Evolutionary conservation across 2,888 invertebrate genomes (phyloP), one percentile per base, ranked within the genome.

Genomic region (Dicyrtomina minuta): DNA sequence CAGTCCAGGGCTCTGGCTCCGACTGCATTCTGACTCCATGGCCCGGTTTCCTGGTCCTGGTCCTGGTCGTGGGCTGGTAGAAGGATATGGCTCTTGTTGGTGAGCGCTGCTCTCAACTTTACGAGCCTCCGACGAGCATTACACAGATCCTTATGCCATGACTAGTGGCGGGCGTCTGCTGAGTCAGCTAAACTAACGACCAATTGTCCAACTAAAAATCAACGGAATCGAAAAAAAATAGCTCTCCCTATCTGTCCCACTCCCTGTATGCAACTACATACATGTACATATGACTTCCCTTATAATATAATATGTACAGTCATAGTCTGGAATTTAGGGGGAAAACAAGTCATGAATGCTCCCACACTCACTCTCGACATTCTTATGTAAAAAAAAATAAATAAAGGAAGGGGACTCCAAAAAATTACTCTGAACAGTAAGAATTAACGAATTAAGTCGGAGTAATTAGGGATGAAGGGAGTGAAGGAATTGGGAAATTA

Each of bases 111-210:
- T 60, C 60, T 44, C 60, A 60, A 60, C 44, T 60, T 60, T 60
- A 60, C 33, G 33, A n/a, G 53, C 53, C n/a, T n/a, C 44, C 44
- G 43, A 60, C 33, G 33, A 33, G 33, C 33, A 33, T 8, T 33
- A 33, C 33, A 33, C 33, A 33, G 51, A 17, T 44, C 60, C 44
- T 60, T 44, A 60, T 60, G 60, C 44, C 60, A 60, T n/a, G 51
- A 44, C 17, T 60, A 44, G 60, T 60, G 44, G 60, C 43, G 44
- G 60, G 53, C 59, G 39, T 41, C 41, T 59, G 20, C 59, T 59
- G 41, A 39, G 20, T 27, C 56, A n/a, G 17, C 33, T n/a, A 46
- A 51, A 51, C 51, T 51, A 17, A n/a, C 17, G 51, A 51, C 51
- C 51, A 51, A 51, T 22, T 17, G 51, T 51, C 17, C 51, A 51